Conservation (phyloP, 2,888 invertebrate genomes). For the Polymixis flavicincta region DNA sequence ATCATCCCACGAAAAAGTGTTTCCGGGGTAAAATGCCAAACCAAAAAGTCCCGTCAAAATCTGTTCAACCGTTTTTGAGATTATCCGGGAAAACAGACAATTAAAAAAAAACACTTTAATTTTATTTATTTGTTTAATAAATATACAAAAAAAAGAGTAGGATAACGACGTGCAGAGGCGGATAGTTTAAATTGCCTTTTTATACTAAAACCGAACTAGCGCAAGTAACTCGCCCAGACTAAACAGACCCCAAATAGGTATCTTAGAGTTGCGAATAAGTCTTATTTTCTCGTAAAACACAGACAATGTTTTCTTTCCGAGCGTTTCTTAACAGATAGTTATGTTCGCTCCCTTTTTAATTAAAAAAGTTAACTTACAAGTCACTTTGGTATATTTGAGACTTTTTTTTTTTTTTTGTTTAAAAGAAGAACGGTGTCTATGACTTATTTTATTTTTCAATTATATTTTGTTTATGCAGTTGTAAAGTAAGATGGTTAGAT, state of each 20-base stretch:
- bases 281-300: slow-evolving; percentile 72
- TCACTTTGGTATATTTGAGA: slow-evolving; percentile 75
- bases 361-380: slow-evolving; percentile 81
- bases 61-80: too few relatives aligned
- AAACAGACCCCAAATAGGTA: slow-evolving; percentile 72
- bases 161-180: not conserved
- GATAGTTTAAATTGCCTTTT: not conserved
- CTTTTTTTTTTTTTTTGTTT: slow-evolving; percentile 18
- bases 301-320: slow-evolving; percentile 64
- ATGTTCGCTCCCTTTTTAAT: slow-evolving; percentile 75
- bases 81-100: too few relatives aligned
- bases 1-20: too few relatives aligned
- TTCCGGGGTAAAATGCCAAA: too few relatives aligned
- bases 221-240: slow-evolving; percentile 50
- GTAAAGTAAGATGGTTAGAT: too few relatives aligned
- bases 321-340: slow-evolving; percentile 59
- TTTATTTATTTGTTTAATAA: too few relatives aligned
- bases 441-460: too few relatives aligned
- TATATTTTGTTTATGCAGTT: too few relatives aligned
- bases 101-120: too few relatives aligned
- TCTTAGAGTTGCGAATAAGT: slow-evolving; percentile 71
- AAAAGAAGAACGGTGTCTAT: slow-evolving; percentile 2
- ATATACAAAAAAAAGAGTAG: too few relatives aligned
- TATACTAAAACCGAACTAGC: not conserved
- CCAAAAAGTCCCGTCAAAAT: too few relatives aligned